Percentiles rank a stretch among this genome's conserved stretches.
These are phyloP conservation scores for Drosophila asahinai DNA, from an alignment of 1,140 invertebrate genomes.

Conservation along the genomic window DNA sequence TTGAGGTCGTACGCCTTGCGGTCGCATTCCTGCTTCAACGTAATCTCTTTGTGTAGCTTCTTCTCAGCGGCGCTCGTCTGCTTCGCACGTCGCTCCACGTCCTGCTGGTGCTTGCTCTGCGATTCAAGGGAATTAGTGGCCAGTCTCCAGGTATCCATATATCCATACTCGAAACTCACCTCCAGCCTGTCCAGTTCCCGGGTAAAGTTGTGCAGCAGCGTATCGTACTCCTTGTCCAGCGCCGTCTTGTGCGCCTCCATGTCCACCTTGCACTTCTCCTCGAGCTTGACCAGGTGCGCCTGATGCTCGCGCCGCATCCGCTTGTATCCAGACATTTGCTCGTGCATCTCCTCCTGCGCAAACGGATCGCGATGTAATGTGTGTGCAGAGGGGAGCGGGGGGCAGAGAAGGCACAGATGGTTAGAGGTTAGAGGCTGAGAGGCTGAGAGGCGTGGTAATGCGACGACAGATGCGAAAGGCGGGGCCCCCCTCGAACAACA, in stretches of 20 bases:
- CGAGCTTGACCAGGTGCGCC: constrained; percentile 95
- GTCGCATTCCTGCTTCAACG: constrained; percentile 94
- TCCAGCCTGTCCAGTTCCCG: constrained; percentile 96
- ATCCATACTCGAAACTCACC: constrained; percentile 71
- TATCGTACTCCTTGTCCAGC: constrained; percentile 98
- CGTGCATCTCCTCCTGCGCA: constrained; percentile 96
- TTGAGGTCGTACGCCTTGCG: constrained; percentile 93
- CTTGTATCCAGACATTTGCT: constrained; percentile 99
- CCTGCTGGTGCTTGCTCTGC: constrained; percentile 93
- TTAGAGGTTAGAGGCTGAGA: constrained; percentile 26
- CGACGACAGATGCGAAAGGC: constrained; percentile 5
- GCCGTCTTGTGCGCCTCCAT: constrained; percentile 98
- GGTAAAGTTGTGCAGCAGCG: constrained; percentile 94
- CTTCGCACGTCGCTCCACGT: constrained; percentile 95
- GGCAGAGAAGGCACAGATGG: constrained; percentile 52
- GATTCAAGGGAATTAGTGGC: background rate
- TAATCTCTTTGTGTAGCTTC: constrained; percentile 97
- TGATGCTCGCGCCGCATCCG: constrained; percentile 98
- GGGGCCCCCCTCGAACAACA: background rate
- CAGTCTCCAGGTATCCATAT: background rate
- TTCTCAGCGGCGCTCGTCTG: constrained; percentile 95
- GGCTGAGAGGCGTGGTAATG: constrained; percentile 21
- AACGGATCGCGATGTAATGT: constrained; percentile 11
- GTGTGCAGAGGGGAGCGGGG: background rate
- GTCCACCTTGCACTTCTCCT: constrained; percentile 97